Evolutionary conservation across 2,888 invertebrate species (phyloP).

Genomic region (Gymnocheta viridis): DNA sequence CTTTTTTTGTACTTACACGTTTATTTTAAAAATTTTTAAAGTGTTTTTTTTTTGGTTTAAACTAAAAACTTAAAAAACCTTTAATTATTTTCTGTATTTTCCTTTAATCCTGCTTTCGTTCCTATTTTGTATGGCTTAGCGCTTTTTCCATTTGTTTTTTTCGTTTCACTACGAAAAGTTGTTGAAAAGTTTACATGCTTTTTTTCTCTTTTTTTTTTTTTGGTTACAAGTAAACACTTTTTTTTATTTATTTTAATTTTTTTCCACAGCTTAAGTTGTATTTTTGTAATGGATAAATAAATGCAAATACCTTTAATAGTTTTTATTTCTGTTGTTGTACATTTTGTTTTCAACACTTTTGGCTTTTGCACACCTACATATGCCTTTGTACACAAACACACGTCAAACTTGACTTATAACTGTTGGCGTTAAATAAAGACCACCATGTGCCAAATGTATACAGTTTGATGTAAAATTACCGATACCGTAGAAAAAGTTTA

Average conservation of each 20-base stretch:
- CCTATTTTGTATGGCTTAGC: slow-evolving; percentile 25
- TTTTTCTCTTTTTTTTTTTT: slow-evolving; percentile 30
- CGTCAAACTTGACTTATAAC: slow-evolving; percentile 4
- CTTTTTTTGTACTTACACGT: no score
- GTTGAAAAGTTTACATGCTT: slow-evolving; percentile 55
- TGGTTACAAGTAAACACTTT: slow-evolving; percentile 17
- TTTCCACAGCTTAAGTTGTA: background rate
- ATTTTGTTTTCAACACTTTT: slow-evolving; percentile 33
- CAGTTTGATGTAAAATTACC: background rate
- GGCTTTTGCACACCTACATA: slow-evolving; percentile 30
- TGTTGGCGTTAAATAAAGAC: background rate
- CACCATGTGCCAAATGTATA: background rate
- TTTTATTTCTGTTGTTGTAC: slow-evolving; percentile 26
- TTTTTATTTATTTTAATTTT: background rate
- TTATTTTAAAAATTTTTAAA: background rate
- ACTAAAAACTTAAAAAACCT: slow-evolving; percentile 9
- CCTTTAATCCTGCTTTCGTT: background rate
- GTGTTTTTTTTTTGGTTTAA: background rate
- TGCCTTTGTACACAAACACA: background rate
- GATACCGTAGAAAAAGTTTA: background rate
- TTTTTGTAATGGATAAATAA: slow-evolving; percentile 31
- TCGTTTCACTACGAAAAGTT: slow-evolving; percentile 49
- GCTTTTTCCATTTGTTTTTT: slow-evolving; percentile 51
- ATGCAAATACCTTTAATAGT: slow-evolving; percentile 38
- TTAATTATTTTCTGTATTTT: background rate